Evolutionary conservation across 1,140 invertebrate genomes (phyloP).

Genomic region (Drosophila sucinea): DNA sequence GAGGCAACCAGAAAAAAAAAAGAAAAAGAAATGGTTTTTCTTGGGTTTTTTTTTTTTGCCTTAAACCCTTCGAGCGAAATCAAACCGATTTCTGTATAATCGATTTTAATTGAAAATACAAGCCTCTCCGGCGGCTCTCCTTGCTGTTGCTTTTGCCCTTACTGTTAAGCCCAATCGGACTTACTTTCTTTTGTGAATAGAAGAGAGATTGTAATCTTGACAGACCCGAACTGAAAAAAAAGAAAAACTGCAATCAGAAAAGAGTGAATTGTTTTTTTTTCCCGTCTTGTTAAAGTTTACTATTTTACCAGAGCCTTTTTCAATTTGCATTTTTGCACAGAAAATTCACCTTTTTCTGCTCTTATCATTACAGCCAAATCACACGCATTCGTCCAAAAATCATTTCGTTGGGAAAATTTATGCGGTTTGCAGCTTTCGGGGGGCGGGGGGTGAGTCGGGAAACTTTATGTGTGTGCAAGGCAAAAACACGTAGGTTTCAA

Average conservation of each 20-base stretch:
- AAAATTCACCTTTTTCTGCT: conserved; percentile 15
- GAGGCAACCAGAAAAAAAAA: not conserved
- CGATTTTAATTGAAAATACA: conserved; percentile 51
- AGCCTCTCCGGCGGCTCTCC: conserved; percentile 7
- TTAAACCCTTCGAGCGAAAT: conserved; percentile 7
- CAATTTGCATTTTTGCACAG: conserved; percentile 59
- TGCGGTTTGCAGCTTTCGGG: conserved; percentile 31
- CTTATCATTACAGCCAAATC: conserved; percentile 54
- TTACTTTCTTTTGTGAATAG: conserved; percentile 12
- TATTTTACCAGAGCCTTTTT: conserved; percentile 43
- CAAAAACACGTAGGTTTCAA: conserved; percentile 34
- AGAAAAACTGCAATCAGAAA: conserved; percentile 14
- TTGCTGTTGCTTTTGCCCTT: not conserved
- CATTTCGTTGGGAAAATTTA: conserved; percentile 50
- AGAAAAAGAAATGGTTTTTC: not conserved
- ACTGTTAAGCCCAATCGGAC: conserved; percentile 9
- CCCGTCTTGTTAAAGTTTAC: conserved; percentile 34
- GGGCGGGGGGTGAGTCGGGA: not conserved
- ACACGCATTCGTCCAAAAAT: conserved; percentile 49
- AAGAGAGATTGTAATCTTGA: conserved; percentile 21
- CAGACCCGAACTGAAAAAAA: conserved; percentile 13
- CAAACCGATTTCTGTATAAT: conserved; percentile 21
- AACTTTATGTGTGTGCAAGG: conserved; percentile 28
- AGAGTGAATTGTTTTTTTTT: conserved; percentile 14
- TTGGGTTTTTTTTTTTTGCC: not conserved